Base-by-base conservation (phyloP, 1,140 invertebrate species). In the Magallana gigas region DNA sequence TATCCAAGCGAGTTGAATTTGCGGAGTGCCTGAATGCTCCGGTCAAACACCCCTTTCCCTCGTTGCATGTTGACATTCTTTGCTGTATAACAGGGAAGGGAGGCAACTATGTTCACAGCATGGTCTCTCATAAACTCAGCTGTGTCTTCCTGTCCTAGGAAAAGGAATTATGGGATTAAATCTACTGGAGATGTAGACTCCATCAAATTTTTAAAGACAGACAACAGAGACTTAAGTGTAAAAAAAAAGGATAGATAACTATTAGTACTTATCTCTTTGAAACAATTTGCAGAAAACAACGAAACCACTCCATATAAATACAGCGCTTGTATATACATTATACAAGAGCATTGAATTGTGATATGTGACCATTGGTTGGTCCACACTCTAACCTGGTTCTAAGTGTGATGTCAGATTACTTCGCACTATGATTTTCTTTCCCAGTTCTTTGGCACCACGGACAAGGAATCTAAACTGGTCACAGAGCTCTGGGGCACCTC, bases 51-150 rank as follows among this genome's bases (percentile, higher is more conserved):
- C 1, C 91, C 91, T 62, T 88, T 91, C 8, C 91, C 91, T 80
- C 91, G 81, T 62, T 92, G 91, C 57, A 84, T 84, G 85, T 92
- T 91, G 14, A 92, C 91, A 85, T 92, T 92, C 84, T 92, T 92
- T 18, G 91, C 86, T 60, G 87, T 87, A 57, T 92, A 92, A 85
- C 91, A 92, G 2, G 91, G 91, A 1, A 92, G 87, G n/a, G 91
- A 92, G 0, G 91, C 91, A 1, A 90, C 87, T 11, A 92, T 88
- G 58, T 91, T 87, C 1, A 92, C 16, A 16, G 83, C 71, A 60
- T 91, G 57, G 6, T 91, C 88, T 23, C 90, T 91, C 64, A 92
- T 85, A 85, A 92, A 92, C 48, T 92, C 57, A 9, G 87, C 88
- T 9, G 89, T 89, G 83, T 92, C 91, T 83, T 92, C 91, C 81